Conservation (phyloP, 1,140 invertebrate species). For the Lepidurus couesii region DNA sequence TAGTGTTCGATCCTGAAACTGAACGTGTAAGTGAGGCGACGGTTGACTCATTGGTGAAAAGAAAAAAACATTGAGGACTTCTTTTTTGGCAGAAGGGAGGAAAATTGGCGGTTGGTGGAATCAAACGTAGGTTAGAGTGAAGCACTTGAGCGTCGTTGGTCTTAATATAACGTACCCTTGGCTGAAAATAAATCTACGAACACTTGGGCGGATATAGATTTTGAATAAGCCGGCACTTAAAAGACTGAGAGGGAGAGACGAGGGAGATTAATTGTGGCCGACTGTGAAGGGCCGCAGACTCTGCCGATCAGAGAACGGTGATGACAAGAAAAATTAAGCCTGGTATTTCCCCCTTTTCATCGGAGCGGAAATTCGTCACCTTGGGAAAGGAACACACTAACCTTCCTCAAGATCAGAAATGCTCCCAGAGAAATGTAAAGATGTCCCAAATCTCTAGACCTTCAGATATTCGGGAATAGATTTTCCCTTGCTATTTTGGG, state of each 20-base stretch:
- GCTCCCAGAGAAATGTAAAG: too few species aligned
- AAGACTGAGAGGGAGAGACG: neutral
- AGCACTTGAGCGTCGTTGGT: neutral
- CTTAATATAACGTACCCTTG: conserved; percentile 5
- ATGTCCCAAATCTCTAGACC: neutral
- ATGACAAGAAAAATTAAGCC: neutral
- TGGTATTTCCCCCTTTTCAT: neutral
- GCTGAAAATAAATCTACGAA: neutral
- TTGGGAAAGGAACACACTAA: neutral
- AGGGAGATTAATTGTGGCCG: neutral
- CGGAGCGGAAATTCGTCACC: neutral
- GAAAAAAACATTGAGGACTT: too few species aligned
- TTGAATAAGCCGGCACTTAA: neutral
- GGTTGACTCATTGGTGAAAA: too few species aligned
- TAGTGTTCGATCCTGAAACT: too few species aligned
- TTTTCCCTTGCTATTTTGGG: neutral
- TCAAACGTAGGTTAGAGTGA: neutral
- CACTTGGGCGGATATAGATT: neutral
- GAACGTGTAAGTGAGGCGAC: too few species aligned
- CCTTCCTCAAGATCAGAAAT: neutral
- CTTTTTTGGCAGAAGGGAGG: neutral
- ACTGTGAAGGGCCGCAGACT: neutral
- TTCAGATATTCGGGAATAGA: conserved; percentile 4
- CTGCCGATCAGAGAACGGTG: neutral
- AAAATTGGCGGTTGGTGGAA: neutral